A percentile compares a stretch with the other conserved stretches of the same genome.
Conservation (phyloP, 2,888 invertebrate species). For the Lucinisca nassula region DNA sequence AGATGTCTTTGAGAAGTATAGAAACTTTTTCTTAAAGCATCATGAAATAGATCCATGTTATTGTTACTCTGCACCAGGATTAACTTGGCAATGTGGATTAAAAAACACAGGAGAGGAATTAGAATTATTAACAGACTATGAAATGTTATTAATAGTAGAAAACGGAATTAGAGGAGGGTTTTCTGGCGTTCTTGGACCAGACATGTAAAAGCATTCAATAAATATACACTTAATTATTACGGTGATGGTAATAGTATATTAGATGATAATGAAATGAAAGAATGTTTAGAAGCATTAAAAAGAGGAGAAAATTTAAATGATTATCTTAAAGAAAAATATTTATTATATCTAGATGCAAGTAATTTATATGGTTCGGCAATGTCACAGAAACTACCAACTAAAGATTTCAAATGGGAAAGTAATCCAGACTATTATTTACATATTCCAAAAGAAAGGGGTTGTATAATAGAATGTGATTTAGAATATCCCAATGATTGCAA, state of each 20-base stretch:
- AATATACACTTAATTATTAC: slow-evolving; percentile 32
- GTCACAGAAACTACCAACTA: no score
- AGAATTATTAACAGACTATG: slow-evolving; percentile 54
- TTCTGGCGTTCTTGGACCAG: no score
- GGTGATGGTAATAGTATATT: slow-evolving; percentile 24
- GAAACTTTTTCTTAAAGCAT: slow-evolving; percentile 20
- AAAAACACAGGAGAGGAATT: slow-evolving; percentile 56
- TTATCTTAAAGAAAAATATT: slow-evolving; percentile 16
- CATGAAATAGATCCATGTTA: slow-evolving; percentile 30
- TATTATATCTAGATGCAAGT: slow-evolving; percentile 39
- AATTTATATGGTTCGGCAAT: no score
- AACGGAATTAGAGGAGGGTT: no score
- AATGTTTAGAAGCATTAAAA: no score
- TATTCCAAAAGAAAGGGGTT: no score
- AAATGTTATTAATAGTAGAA: slow-evolving; percentile 53
- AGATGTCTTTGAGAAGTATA: slow-evolving; percentile 35
- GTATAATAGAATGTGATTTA: no score
- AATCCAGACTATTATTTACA: no score
- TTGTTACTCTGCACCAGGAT: slow-evolving; percentile 44
- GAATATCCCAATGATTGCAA: no score
- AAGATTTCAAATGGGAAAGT: no score
- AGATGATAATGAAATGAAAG: slow-evolving; percentile 26
- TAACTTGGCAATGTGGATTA: slow-evolving; percentile 61
- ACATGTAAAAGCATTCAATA: slow-evolving; percentile 49
- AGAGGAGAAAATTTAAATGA: slow-evolving; percentile 18